Percentiles rank a stretch among this genome's conserved stretches.
Evolutionary conservation across 2,888 invertebrate genomes (phyloP).

Genomic region (Cenopis cana): DNA sequence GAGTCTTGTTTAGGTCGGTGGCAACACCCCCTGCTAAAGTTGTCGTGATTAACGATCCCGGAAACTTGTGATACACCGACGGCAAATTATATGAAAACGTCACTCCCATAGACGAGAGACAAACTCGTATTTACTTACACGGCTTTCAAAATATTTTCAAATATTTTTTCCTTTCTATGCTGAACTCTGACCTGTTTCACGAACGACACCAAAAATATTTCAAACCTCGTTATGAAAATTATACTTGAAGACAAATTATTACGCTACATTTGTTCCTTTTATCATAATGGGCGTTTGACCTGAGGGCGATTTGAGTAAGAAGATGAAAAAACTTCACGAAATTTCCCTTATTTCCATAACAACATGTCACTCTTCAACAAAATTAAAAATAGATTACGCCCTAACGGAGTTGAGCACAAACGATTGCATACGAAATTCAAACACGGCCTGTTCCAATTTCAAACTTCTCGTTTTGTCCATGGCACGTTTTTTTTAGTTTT

Average conservation of each 20-base stretch:
- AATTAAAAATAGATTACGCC: constrained; percentile 52
- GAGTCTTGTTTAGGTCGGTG: constrained; percentile 50
- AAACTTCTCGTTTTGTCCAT: constrained; percentile 48
- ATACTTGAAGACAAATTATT: constrained; percentile 31
- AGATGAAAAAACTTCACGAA: constrained; percentile 13
- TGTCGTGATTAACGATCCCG: constrained; percentile 50
- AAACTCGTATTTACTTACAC: neutral
- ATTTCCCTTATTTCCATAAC: constrained; percentile 23
- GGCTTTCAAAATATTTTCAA: constrained; percentile 20
- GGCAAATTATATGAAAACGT: constrained; percentile 41
- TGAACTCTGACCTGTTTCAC: constrained; percentile 21
- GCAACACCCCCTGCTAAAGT: constrained; percentile 46
- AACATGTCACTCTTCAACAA: constrained; percentile 45
- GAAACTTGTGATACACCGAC: constrained; percentile 39
- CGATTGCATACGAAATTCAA: constrained; percentile 51
- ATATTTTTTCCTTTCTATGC: neutral
- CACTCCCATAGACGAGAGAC: constrained; percentile 9
- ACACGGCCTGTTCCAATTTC: constrained; percentile 52
- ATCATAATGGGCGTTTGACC: constrained; percentile 35
- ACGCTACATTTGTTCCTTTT: constrained; percentile 33
- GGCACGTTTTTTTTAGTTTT: constrained; percentile 50
- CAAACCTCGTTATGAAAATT: constrained; percentile 32
- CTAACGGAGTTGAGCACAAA: constrained; percentile 46
- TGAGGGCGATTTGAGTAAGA: constrained; percentile 25
- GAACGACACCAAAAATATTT: constrained; percentile 24